Evolutionary conservation across 1,140 invertebrate genomes (phyloP).

Genomic region (Drosophila rufa): DNA sequence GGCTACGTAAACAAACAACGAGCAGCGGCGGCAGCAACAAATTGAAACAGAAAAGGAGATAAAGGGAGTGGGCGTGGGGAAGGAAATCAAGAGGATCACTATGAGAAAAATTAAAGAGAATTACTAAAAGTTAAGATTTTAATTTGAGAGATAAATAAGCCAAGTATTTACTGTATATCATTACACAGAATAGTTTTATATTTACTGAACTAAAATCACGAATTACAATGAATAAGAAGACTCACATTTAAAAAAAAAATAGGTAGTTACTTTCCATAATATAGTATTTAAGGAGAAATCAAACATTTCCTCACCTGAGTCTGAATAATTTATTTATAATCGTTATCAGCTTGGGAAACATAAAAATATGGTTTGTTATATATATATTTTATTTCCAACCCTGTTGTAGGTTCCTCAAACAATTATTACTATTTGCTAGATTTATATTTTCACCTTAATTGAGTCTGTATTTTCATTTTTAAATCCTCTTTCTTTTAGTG

Average conservation of each 20-base stretch:
- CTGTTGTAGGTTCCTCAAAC: too few relatives aligned
- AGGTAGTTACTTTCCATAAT: neutral
- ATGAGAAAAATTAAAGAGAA: neutral
- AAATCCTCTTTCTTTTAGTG: neutral
- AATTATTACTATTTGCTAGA: neutral
- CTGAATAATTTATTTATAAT: neutral
- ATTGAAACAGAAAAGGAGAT: conserved; percentile 54
- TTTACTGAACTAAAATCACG: too few relatives aligned
- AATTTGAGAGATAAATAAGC: neutral
- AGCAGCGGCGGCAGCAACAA: conserved; percentile 55
- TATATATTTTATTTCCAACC: neutral
- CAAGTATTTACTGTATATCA: neutral
- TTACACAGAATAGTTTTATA: too few relatives aligned
- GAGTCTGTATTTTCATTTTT: neutral
- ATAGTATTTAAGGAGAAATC: neutral
- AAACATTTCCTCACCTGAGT: neutral
- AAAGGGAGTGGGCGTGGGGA: conserved; percentile 14
- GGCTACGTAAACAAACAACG: conserved; percentile 67
- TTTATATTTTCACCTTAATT: neutral
- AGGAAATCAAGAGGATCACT: conserved; percentile 12
- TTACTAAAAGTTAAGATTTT: too few relatives aligned
- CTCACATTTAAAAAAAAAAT: neutral
- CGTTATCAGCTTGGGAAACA: neutral
- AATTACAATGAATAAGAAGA: neutral
- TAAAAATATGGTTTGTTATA: too few relatives aligned